Evolutionary conservation across 2,113 vertebrate genomes (phyloP), one percentile per base, ranked within the genome.

Genomic region (Apteryx owenii): DNA sequence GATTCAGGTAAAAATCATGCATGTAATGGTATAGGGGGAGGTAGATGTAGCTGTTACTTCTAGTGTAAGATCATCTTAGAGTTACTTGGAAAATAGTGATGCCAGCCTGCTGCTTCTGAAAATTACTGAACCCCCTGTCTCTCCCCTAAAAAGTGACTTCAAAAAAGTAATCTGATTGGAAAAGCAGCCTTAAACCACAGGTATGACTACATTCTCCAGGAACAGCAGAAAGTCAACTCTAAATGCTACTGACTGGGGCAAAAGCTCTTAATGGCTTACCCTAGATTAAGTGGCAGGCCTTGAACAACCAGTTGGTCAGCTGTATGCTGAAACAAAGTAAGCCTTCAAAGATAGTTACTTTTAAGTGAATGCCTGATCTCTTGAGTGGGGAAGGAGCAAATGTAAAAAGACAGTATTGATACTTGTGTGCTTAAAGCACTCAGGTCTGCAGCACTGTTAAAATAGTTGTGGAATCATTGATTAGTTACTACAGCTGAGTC

Each of bases 1-100:
- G 98, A 87, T 99, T 99, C 97, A 99, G 99, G 99, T 99, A 98
- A 98, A 98, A 98, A 70, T 73, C 15, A 22, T 44, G n/a, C 22
- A 93, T 71, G 11, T 76, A 85, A 7, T 70, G 14, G 33, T 79
- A 23, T 19, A 53, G 12, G 48, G 5, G 29, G 77, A n/a, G 31
- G 11, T 90, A 54, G 70, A 61, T 70, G 23, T 18, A 88, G 53
- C 81, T 20, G 25, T 75, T 4, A 36, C 40, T 93, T 95, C 22
- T 89, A 10, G 4, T 72, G 15, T 58, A 21, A 44, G 38, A 94
- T 36, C 25, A 93, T 33, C 19, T 80, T 72, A 68, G 28, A 33
- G 20, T 53, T 89, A 18, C 13, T 68, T 79, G 38, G 86, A 61
- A 2, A 60, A 48, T 16, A 66, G 29, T 70, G 40, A 40, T 17